These are phyloP conservation scores for Echeneis naucrates DNA, from an alignment of 2,797 vertebrate genomes.

Conservation along the genomic window DNA sequence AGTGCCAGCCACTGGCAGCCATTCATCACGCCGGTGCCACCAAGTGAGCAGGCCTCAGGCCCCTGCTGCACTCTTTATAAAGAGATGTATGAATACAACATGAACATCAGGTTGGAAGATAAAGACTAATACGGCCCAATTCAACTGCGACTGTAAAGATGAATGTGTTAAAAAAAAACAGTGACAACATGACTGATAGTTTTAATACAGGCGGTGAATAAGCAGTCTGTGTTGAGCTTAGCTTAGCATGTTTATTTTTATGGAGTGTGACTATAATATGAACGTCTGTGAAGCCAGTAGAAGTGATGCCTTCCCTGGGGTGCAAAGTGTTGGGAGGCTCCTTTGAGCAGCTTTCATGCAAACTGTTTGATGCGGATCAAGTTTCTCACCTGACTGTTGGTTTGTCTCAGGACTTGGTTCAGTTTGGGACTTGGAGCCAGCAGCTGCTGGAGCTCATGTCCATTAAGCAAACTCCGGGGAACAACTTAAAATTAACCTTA, in stretches of 20 bases:
- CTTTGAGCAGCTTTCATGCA: slow-evolving; percentile 28
- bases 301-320: slow-evolving; percentile 20
- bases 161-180: slow-evolving; percentile 52
- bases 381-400: slow-evolving; percentile 5
- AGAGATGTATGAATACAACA: slow-evolving; percentile 68
- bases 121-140: slow-evolving; percentile 61
- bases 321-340: slow-evolving; percentile 27
- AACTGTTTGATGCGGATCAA: slow-evolving; percentile 45
- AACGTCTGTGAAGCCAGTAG: slow-evolving; percentile 27
- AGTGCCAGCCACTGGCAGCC: slow-evolving; percentile 57
- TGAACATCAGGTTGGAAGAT: slow-evolving; percentile 44
- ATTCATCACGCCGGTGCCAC: slow-evolving; percentile 73
- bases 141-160: slow-evolving; percentile 59
- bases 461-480: slow-evolving; percentile 61
- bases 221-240: slow-evolving; percentile 45
- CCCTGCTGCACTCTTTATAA: slow-evolving; percentile 57
- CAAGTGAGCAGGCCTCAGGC: slow-evolving; percentile 49
- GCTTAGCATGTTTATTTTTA: slow-evolving; percentile 46
- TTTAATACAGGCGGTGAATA: slow-evolving; percentile 61
- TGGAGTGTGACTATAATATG: slow-evolving; percentile 36
- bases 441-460: slow-evolving; percentile 45
- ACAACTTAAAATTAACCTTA: slow-evolving; percentile 64
- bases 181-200: slow-evolving; percentile 63
- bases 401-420: slow-evolving; percentile 36
- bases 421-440: slow-evolving; percentile 33